Evolutionary conservation across 2,797 vertebrate genomes (phyloP).

Genomic region (Masticophis lateralis): DNA sequence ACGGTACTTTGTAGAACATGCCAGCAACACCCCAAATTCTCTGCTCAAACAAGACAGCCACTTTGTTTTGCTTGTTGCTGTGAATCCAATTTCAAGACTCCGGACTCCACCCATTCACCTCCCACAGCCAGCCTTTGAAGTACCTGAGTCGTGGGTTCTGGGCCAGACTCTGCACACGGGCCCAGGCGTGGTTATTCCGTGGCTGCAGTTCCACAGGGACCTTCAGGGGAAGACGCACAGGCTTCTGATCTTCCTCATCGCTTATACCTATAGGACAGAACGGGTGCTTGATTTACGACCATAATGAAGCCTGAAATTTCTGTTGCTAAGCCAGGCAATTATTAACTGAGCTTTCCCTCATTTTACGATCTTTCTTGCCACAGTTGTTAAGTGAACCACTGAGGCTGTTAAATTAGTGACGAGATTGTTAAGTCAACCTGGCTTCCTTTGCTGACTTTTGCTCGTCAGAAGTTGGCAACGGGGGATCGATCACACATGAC

Average conservation of each 20-base stretch:
- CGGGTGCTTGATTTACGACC: background rate
- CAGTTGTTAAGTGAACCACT: too few relatives aligned
- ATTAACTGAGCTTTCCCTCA: too few relatives aligned
- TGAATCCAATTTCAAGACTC: background rate
- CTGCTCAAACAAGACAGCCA: background rate
- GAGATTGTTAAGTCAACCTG: too few relatives aligned
- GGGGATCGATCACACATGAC: too few relatives aligned
- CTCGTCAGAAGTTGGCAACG: too few relatives aligned
- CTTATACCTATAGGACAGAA: constrained; percentile 81
- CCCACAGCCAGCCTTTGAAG: background rate
- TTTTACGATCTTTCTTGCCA: too few relatives aligned
- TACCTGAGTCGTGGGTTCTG: constrained; percentile 98
- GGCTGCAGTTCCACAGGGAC: constrained; percentile 94
- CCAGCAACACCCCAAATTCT: background rate
- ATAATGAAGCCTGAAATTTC: too few relatives aligned
- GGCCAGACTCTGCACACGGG: constrained; percentile 94
- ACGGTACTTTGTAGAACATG: background rate
- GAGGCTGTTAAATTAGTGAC: too few relatives aligned
- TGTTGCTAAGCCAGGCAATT: too few relatives aligned
- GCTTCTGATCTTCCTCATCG: constrained; percentile 98
- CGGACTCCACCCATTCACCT: background rate
- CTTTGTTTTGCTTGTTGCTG: accelerated
- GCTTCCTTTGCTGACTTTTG: too few relatives aligned
- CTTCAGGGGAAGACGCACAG: constrained; percentile 91
- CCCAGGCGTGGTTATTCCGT: constrained; percentile 93